These are phyloP conservation scores for Drosophila testacea DNA, from an alignment of 2,888 invertebrate species.

Conservation along the genomic window DNA sequence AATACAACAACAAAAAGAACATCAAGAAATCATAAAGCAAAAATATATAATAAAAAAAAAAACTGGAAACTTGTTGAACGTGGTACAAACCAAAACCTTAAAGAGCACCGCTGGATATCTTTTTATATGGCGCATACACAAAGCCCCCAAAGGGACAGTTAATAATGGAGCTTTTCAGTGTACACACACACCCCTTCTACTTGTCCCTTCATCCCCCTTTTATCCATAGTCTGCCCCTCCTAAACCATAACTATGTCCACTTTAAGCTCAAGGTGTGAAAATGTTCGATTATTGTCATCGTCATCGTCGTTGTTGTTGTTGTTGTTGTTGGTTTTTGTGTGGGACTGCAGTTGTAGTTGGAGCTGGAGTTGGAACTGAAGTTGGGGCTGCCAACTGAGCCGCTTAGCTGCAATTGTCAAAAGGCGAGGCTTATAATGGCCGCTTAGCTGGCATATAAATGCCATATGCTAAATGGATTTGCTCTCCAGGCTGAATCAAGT, in stretches of 20 bases:
- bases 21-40: slow-evolving; percentile 34
- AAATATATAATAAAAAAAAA: slow-evolving; percentile 15
- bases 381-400: slow-evolving; percentile 45
- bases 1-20: slow-evolving; percentile 15
- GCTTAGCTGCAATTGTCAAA: slow-evolving; percentile 77
- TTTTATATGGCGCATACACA: slow-evolving; percentile 54
- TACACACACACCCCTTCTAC: not conserved
- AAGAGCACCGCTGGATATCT: slow-evolving; percentile 62
- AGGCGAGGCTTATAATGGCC: slow-evolving; percentile 68
- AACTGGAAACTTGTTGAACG: slow-evolving; percentile 68
- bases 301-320: slow-evolving; percentile 29
- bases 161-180: slow-evolving; percentile 59
- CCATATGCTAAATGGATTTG: slow-evolving; percentile 75
- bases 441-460: slow-evolving; percentile 77
- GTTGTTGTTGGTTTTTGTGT: slow-evolving; percentile 40
- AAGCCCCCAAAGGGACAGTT: slow-evolving; percentile 54
- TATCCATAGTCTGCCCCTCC: slow-evolving; percentile 25
- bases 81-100: slow-evolving; percentile 26
- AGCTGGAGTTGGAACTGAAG: not conserved
- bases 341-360: slow-evolving; percentile 17
- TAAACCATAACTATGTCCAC: slow-evolving; percentile 48
- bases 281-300: slow-evolving; percentile 82
- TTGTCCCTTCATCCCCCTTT: slow-evolving; percentile 5
- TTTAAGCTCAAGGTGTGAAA: slow-evolving; percentile 83
- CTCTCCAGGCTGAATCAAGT: slow-evolving; percentile 33